phyloP scores from a whole-genome alignment of 2,888 invertebrate genomes.

The Venustoraphidia nigricollis region DNA sequence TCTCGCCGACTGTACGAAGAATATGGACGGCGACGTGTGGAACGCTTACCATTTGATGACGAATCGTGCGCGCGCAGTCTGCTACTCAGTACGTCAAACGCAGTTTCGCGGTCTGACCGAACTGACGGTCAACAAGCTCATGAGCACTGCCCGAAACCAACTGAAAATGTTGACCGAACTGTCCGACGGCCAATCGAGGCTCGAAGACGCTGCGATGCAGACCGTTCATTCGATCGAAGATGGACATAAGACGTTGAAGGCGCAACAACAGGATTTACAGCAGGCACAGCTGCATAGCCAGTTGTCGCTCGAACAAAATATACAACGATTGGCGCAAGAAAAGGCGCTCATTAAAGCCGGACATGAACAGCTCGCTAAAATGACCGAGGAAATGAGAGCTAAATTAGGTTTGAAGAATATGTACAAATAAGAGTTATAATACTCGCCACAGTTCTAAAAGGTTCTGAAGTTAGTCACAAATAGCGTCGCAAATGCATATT shows the following conservation, averaged over 20 bases:
- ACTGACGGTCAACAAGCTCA: constrained; percentile 44
- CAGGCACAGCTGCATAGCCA: constrained; percentile 32
- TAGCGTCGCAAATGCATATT: no score
- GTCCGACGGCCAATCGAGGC: constrained; percentile 29
- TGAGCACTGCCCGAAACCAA: constrained; percentile 35
- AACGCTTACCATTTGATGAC: constrained; percentile 53
- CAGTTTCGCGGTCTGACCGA: constrained; percentile 50
- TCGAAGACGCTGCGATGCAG: constrained; percentile 28
- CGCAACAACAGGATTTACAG: constrained; percentile 35
- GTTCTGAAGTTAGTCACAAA: no score
- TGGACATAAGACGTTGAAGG: constrained; percentile 30
- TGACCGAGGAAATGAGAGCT: constrained; percentile 35
- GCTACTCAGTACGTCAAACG: constrained; percentile 43
- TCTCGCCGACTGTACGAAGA: constrained; percentile 42
- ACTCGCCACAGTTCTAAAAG: no score
- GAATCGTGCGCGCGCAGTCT: constrained; percentile 50
- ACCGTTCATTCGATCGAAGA: constrained; percentile 27
- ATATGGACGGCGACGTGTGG: constrained; percentile 51
- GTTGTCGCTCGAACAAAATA: constrained; percentile 34
- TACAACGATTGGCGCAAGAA: constrained; percentile 38
- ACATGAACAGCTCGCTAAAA: constrained; percentile 33
- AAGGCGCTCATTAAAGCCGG: constrained; percentile 41
- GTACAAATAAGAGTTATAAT: no score
- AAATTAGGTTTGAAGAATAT: constrained; percentile 29
- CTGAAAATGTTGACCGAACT: constrained; percentile 24